Percentiles rank a stretch among this genome's conserved stretches.
These are phyloP conservation scores for Taxidea taxus DNA, from an alignment of 2,113 vertebrate genomes.

Conservation along the genomic window DNA sequence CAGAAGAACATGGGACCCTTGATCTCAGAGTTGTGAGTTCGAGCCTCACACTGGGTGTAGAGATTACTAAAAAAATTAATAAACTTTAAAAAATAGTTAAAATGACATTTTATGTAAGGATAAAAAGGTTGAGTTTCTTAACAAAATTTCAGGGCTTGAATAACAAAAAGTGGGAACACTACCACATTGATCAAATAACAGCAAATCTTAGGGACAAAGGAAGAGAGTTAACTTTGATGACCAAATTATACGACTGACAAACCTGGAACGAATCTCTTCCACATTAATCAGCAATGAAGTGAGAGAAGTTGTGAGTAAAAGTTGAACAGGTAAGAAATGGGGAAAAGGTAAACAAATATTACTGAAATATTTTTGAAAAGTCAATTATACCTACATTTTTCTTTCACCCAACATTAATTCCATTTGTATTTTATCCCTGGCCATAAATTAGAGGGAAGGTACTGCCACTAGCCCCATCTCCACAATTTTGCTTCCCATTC, in stretches of 20 bases:
- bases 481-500: neutral
- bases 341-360: neutral
- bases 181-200: neutral
- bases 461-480: neutral
- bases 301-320: neutral
- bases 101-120: neutral
- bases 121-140: neutral
- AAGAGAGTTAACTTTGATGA: neutral
- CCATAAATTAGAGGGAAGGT: neutral
- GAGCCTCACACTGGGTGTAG: neutral
- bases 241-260: neutral
- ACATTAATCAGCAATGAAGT: neutral
- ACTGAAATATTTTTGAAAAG: neutral
- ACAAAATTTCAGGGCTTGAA: neutral
- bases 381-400: neutral
- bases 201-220: neutral
- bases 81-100: neutral
- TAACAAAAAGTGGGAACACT: neutral
- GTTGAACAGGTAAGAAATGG: neutral
- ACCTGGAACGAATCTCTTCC: neutral
- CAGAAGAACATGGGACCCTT: neutral
- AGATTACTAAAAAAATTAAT: neutral
- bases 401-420: neutral
- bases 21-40: neutral
- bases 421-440: neutral